Percentiles rank a stretch among this genome's conserved stretches.
These are phyloP conservation scores for Acanthis flammea DNA, from an alignment of 2,797 vertebrate species.

Conservation along the genomic window DNA sequence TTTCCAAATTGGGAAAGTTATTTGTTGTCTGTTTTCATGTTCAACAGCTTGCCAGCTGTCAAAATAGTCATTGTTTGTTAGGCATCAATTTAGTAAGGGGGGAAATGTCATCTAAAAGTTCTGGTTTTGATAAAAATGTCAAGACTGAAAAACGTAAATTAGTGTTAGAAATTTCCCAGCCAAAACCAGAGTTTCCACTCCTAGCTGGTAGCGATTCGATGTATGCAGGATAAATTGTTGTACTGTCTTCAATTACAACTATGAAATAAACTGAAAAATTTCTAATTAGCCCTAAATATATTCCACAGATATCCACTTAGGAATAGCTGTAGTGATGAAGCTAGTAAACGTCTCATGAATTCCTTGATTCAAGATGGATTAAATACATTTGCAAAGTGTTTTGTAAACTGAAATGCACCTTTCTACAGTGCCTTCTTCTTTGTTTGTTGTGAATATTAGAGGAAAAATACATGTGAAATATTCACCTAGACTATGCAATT, in stretches of 20 bases:
- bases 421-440: neutral
- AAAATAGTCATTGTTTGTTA: neutral
- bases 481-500: neutral
- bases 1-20: neutral
- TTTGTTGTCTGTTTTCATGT: neutral
- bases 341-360: neutral
- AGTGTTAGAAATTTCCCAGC: neutral
- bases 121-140: neutral
- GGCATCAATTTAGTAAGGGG: neutral
- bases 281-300: neutral
- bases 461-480: neutral
- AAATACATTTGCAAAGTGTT: neutral
- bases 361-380: neutral
- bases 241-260: neutral
- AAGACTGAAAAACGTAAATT: neutral
- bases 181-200: neutral
- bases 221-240: neutral
- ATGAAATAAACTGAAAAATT: neutral
- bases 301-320: neutral
- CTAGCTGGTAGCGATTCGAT: neutral
- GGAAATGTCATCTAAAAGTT: neutral
- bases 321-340: neutral
- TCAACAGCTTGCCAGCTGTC: neutral
- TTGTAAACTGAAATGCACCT: neutral
- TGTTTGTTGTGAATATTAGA: neutral